Percentiles rank a stretch among this genome's conserved stretches.
phyloP scores from a whole-genome alignment of 2,113 vertebrate genomes.

The Centropus unirufus region DNA sequence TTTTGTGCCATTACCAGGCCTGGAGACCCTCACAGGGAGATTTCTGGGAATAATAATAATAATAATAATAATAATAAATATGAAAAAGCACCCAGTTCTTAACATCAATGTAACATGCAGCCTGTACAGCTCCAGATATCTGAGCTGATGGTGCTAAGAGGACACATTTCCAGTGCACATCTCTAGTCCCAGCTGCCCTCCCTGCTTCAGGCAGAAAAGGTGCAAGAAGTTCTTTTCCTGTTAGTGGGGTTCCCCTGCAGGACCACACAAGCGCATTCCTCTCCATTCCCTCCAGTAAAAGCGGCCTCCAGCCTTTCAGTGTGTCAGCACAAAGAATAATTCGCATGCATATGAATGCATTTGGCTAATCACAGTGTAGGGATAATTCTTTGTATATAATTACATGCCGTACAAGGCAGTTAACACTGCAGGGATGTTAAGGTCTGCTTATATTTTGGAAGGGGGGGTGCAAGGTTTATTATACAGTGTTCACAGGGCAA shows the following conservation, averaged over 20 bases:
- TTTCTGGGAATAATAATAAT: background rate
- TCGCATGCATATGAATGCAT: slow-evolving; percentile 61
- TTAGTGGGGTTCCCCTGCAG: background rate
- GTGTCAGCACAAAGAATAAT: slow-evolving; percentile 67
- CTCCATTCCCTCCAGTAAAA: slow-evolving; percentile 36
- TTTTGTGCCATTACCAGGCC: background rate
- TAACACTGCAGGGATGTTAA: slow-evolving; percentile 58
- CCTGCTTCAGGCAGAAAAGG: background rate
- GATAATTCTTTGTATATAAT: slow-evolving; percentile 70
- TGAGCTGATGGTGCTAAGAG: background rate
- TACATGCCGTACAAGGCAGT: slow-evolving; percentile 62
- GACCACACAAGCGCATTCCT: slow-evolving; percentile 59
- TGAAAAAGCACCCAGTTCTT: background rate
- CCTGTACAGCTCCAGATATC: background rate
- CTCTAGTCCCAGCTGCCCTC: background rate
- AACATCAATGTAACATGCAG: background rate
- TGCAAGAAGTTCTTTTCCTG: background rate
- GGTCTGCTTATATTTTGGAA: slow-evolving; percentile 7
- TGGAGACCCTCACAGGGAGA: background rate
- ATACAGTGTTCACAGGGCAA: slow-evolving; percentile 17
- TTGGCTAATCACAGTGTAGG: slow-evolving; percentile 72
- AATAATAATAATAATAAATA: background rate
- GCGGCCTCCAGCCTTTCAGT: slow-evolving; percentile 57
- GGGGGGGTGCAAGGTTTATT: slow-evolving; percentile 1
- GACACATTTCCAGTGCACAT: accelerated